Evolutionary conservation across 2,113 vertebrate species (phyloP).

Genomic region (Myocastor coypus): DNA sequence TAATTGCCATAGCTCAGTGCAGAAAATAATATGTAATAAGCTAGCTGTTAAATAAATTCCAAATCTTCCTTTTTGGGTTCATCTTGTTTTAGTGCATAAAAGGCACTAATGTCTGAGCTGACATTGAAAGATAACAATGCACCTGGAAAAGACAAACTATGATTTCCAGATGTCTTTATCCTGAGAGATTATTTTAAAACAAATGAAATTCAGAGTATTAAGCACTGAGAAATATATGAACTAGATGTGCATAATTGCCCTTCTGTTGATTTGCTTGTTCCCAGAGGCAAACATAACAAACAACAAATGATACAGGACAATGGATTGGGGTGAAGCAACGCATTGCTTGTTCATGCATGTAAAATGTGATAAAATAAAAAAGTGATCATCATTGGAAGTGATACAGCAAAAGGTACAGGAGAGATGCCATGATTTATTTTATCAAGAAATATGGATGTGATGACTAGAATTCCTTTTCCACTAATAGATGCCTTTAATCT

Average conservation of each 20-base stretch:
- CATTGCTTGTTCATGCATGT: background rate
- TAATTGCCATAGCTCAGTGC: background rate
- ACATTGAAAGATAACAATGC: background rate
- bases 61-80: background rate
- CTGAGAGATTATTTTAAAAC: background rate
- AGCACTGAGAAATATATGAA: background rate
- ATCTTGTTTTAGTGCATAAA: background rate
- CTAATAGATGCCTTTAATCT: no score
- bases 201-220: background rate
- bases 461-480: background rate
- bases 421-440: no score
- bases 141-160: background rate
- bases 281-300: background rate
- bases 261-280: background rate
- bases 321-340: background rate
- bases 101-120: background rate
- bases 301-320: background rate
- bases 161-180: background rate
- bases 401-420: background rate
- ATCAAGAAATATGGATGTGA: no score
- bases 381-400: background rate
- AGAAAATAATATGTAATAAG: background rate
- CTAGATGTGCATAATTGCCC: background rate
- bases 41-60: background rate
- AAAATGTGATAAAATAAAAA: background rate